Conservation (phyloP, 2,888 invertebrate species). For the Lysandra bellargus region DNA sequence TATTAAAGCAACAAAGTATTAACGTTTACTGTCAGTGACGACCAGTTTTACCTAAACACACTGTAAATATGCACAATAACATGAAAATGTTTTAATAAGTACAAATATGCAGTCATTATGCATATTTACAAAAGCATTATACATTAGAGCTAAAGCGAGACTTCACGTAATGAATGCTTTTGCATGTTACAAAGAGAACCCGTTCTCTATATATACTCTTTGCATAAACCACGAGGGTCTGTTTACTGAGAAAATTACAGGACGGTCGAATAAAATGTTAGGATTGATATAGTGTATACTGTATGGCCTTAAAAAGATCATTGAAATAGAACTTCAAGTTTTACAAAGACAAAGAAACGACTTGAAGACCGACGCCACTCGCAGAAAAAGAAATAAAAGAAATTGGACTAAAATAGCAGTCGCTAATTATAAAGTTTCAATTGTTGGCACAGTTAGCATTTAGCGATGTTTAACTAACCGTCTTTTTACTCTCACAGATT, state of each 20-base stretch:
- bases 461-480: background rate
- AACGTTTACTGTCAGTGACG: background rate
- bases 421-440: conserved; percentile 1
- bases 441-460: conserved; percentile 11
- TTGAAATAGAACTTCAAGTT: conserved; percentile 20
- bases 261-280: conserved; percentile 45
- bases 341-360: conserved; percentile 23
- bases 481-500: background rate
- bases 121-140: conserved; percentile 48
- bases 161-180: conserved; percentile 48
- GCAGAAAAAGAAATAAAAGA: conserved; percentile 7
- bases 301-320: background rate
- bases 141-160: conserved; percentile 42
- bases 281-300: background rate
- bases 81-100: conserved; percentile 18
- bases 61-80: conserved; percentile 5
- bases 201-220: conserved; percentile 54
- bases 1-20: background rate
- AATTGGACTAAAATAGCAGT: conserved; percentile 24
- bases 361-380: conserved; percentile 2
- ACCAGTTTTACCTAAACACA: background rate
- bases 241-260: conserved; percentile 55
- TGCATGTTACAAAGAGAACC: conserved; percentile 44
- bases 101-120: conserved; percentile 46
- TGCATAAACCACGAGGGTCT: conserved; percentile 61